Evolutionary conservation across 2,888 invertebrate genomes (phyloP).

Genomic region (Oasisia sp.): DNA sequence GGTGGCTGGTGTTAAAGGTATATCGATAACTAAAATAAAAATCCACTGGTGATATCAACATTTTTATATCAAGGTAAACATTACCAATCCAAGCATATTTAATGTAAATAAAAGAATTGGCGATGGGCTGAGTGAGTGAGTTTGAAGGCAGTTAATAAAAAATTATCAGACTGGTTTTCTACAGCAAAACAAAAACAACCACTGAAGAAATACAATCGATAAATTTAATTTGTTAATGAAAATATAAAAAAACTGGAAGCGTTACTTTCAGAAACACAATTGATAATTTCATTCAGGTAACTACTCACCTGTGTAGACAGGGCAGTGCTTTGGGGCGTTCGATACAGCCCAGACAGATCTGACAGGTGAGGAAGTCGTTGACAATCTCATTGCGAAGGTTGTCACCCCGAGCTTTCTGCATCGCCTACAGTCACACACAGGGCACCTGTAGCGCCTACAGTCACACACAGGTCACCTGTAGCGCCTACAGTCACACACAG

Average conservation of each 20-base stretch:
- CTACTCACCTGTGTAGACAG: slow-evolving; percentile 35
- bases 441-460: background rate
- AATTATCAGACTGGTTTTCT: too few species aligned
- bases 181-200: too few species aligned
- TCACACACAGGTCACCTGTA: background rate
- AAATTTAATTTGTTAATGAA: too few species aligned
- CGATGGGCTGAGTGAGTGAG: background rate
- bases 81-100: too few species aligned
- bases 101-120: too few species aligned
- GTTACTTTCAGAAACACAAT: too few species aligned
- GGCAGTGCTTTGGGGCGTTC: slow-evolving; percentile 33
- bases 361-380: slow-evolving; percentile 33
- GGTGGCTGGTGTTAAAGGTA: too few species aligned
- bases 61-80: too few species aligned
- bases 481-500: background rate
- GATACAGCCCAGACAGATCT: slow-evolving; percentile 35
- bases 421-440: background rate
- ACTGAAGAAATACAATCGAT: too few species aligned
- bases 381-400: background rate
- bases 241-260: too few species aligned
- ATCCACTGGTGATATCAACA: too few species aligned
- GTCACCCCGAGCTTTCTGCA: background rate
- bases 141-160: background rate
- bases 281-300: background rate
- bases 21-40: too few species aligned